phyloP scores from a whole-genome alignment of 2,797 vertebrate genomes.

The Eospalax fontanierii region DNA sequence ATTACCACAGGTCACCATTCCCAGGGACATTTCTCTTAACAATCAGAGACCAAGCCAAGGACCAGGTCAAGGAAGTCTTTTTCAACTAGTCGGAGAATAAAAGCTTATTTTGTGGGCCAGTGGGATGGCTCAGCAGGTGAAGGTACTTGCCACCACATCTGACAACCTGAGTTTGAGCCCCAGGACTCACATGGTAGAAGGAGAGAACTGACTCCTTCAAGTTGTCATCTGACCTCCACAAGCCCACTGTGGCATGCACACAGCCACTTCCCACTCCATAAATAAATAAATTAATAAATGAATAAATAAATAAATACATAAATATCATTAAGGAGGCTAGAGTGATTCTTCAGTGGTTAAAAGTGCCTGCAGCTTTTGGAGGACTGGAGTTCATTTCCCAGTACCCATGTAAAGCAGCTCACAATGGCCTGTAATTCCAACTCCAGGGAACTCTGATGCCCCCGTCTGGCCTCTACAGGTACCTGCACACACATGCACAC shows the following conservation, averaged over 20 bases:
- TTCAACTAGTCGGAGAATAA: background rate
- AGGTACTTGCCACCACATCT: background rate
- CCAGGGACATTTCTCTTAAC: slow-evolving; percentile 48
- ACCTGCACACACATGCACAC: background rate
- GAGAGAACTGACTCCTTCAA: background rate
- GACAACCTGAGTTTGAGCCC: background rate
- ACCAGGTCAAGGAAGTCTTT: slow-evolving; percentile 26
- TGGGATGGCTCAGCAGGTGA: background rate
- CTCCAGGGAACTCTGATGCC: background rate
- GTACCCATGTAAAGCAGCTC: background rate
- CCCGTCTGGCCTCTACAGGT: background rate
- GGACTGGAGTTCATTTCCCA: background rate
- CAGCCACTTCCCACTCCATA: background rate
- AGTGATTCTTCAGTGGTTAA: background rate
- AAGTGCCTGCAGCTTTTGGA: background rate
- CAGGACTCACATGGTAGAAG: background rate
- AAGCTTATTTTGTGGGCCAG: background rate
- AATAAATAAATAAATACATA: background rate
- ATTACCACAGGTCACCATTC: background rate
- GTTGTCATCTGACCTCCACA: background rate
- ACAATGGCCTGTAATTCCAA: background rate
- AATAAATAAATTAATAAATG: background rate
- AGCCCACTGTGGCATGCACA: background rate
- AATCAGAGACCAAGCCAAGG: slow-evolving; percentile 49
- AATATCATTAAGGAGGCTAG: background rate